Percentiles rank a stretch among this genome's conserved stretches.
Conservation (phyloP, 2,888 invertebrate genomes). For the Hipparchia semele region DNA sequence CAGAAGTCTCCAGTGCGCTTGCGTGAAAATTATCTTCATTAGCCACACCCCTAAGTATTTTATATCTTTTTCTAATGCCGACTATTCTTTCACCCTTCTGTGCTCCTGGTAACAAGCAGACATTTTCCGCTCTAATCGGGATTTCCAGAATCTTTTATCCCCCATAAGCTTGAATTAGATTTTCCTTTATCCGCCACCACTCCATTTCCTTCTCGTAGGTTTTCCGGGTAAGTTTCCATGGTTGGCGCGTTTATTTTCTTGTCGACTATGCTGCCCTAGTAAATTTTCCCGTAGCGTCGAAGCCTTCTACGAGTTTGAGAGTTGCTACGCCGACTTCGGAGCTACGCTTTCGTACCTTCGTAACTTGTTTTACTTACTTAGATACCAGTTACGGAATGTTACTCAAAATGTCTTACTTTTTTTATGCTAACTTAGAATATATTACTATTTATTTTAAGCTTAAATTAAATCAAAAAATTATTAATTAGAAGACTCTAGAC, state of each 20-base stretch:
- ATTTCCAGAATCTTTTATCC: conserved; percentile 73
- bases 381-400: not conserved
- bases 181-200: conserved; percentile 56
- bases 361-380: too few species aligned
- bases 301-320: conserved; percentile 51
- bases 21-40: conserved; percentile 52
- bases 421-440: too few species aligned
- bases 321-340: conserved; percentile 9
- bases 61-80: conserved; percentile 56
- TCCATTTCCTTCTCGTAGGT: conserved; percentile 36
- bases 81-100: conserved; percentile 48
- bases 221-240: conserved; percentile 38
- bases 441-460: not conserved
- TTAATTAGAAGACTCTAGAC: not conserved
- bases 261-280: conserved; percentile 57
- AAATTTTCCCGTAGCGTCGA: conserved; percentile 54
- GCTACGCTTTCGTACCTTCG: not conserved
- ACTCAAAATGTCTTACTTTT: not conserved
- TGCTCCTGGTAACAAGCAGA: conserved; percentile 73
- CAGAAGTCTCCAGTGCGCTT: conserved; percentile 47
- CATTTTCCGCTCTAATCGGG: conserved; percentile 83
- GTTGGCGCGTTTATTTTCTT: conserved; percentile 41
- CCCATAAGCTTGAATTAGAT: conserved; percentile 65
- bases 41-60: conserved; percentile 56
- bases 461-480: not conserved